A percentile compares a stretch with the other conserved stretches of the same genome.
Conservation (phyloP, 1,140 invertebrate genomes). For the Papilio xuthus region DNA sequence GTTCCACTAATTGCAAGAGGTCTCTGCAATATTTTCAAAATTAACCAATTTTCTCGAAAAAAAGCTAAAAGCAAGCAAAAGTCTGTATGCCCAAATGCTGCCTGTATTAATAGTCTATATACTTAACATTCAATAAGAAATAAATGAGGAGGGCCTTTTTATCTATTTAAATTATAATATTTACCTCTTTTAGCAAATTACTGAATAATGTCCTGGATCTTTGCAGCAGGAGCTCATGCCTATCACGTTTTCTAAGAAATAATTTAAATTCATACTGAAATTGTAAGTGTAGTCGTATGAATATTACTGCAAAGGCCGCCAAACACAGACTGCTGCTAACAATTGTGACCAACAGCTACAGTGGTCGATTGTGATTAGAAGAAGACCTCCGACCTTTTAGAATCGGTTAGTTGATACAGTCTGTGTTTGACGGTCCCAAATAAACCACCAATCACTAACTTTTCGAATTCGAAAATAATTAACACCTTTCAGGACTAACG, state of each 20-base stretch:
- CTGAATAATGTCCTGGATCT: constrained; percentile 69
- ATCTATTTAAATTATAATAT: constrained; percentile 24
- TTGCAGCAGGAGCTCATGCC: constrained; percentile 67
- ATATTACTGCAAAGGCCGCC: neutral
- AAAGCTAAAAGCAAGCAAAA: neutral
- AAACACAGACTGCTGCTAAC: neutral
- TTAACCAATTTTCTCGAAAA: neutral
- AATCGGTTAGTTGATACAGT: too few relatives aligned
- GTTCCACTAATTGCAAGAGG: constrained; percentile 70
- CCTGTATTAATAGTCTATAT: neutral
- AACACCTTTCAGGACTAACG: neutral
- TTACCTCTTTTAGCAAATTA: constrained; percentile 71
- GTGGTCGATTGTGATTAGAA: too few relatives aligned
- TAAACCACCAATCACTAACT: neutral
- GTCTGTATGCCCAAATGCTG: neutral
- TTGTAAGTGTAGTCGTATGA: neutral
- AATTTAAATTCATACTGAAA: constrained; percentile 73
- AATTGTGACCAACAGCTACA: neutral
- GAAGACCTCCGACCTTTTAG: too few relatives aligned
- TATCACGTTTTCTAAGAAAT: constrained; percentile 72
- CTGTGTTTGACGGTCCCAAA: neutral
- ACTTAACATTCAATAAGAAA: neutral
- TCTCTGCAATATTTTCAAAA: constrained; percentile 56
- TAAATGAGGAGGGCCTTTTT: neutral
- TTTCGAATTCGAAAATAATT: neutral